phyloP scores from a whole-genome alignment of 2,113 vertebrate genomes.

The Pipa parva region DNA sequence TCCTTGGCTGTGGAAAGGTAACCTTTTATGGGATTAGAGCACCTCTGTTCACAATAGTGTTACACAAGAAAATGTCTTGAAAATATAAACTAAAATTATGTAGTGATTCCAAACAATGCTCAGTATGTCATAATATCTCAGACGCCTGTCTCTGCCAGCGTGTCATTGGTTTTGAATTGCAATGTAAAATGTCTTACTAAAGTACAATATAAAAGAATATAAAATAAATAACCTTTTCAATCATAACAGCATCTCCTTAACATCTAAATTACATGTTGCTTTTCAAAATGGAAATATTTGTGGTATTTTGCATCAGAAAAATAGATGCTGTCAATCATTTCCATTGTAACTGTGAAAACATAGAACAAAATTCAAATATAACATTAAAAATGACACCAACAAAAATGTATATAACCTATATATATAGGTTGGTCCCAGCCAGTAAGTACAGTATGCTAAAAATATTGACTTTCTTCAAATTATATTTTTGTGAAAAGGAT shows the following conservation, averaged over 20 bases:
- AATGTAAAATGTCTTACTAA: neutral
- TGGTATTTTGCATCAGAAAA: slow-evolving; percentile 3
- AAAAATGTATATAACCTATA: neutral
- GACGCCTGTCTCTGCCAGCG: neutral
- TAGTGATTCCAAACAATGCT: neutral
- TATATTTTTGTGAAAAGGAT: too few species aligned
- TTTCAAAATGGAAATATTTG: slow-evolving; percentile 10
- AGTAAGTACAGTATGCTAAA: neutral
- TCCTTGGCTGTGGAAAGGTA: too few species aligned
- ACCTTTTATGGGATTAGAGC: too few species aligned
- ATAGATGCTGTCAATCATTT: slow-evolving; percentile 21
- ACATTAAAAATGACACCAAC: neutral
- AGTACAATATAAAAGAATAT: slow-evolving; percentile 1
- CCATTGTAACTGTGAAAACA: slow-evolving; percentile 7
- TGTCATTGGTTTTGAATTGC: neutral
- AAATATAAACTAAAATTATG: too few species aligned
- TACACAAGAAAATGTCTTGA: too few species aligned
- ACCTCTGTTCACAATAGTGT: too few species aligned
- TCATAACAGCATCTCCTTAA: slow-evolving; percentile 3
- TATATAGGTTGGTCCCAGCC: neutral
- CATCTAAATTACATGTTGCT: slow-evolving; percentile 14
- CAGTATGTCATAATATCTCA: neutral
- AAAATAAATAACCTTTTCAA: slow-evolving; percentile 10
- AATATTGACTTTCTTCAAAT: too few species aligned
- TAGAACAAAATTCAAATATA: neutral